Evolutionary conservation across 2,113 vertebrate genomes (phyloP), one percentile per base, ranked within the genome.

Genomic region (Oncorhynchus nerka): DNA sequence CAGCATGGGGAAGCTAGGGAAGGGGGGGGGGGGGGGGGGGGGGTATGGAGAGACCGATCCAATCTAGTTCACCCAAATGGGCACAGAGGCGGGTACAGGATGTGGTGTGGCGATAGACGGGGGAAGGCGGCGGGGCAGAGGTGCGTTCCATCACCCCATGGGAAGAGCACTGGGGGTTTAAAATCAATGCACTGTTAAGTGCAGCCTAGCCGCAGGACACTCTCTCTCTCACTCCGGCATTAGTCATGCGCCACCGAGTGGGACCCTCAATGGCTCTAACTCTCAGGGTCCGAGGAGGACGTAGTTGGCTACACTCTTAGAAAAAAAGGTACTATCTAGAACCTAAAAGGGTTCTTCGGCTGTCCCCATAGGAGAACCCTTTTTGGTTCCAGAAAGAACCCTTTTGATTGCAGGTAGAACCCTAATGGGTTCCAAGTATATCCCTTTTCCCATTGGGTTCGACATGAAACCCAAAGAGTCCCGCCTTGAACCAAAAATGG

Each of bases 121-220:
- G 2, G 9, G 9, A 45, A 45, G 39, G 39, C 39, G 39, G 8
- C 39, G 1, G 39, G 39, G 39, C 39, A 45, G 39, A 82, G 84
- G 81, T 79, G 80, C 75, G n/a, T 11, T 11, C 39, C 39, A 45
- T 9, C 9, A 45, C 39, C 39, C 39, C 39, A 9, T 81, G 81
- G 89, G 87, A 91, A 89, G 82, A 85, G 86, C 80, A 75, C 85
- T 77, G 66, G 85, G 76, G 91, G 85, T 92, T 87, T 92, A 85
- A 93, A 93, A 94, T 94, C 93, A 93, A 94, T 94, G 87, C 91
- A 84, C 92, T 90, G 92, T 93, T 94, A 94, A 94, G 93, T 94
- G 93, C 92, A 93, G 91, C 92, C 87, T 86, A 89, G 89, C 87
- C 61, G 71, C 76, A 75, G 90, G 89, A 91, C 85, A 82, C 86